Percentiles rank a stretch among this genome's conserved stretches.
Evolutionary conservation across 2,888 invertebrate genomes (phyloP).

Genomic region (Drosophila setosimentum): DNA sequence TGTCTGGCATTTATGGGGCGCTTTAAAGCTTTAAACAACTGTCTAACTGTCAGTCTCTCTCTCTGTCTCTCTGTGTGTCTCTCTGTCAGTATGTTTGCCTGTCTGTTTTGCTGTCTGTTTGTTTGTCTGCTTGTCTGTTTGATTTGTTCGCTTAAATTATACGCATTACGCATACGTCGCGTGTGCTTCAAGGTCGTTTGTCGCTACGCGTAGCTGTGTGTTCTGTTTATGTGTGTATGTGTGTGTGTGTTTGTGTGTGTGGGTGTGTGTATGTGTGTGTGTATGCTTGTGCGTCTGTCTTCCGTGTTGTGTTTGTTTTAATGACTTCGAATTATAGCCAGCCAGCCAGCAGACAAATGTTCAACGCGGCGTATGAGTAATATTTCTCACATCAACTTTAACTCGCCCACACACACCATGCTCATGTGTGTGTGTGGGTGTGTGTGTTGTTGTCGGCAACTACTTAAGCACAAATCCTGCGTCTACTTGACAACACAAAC

Average conservation of each 20-base stretch:
- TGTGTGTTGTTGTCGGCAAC: conserved; percentile 14
- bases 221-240: neutral
- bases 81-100: conserved; percentile 12
- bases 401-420: conserved; percentile 14
- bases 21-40: conserved; percentile 42
- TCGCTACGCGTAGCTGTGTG: neutral
- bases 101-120: neutral
- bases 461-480: conserved; percentile 40
- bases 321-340: conserved; percentile 21
- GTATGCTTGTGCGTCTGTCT: neutral
- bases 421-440: neutral
- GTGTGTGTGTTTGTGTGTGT: neutral
- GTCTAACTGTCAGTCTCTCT: neutral
- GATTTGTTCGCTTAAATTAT: conserved; percentile 18
- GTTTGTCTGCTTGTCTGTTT: conserved; percentile 2
- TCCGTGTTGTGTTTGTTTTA: conserved; percentile 12
- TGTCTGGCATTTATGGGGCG: conserved; percentile 38
- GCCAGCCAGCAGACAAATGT: conserved; percentile 23
- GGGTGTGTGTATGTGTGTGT: neutral
- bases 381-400: conserved; percentile 36
- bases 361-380: conserved; percentile 44
- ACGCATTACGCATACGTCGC: conserved; percentile 52
- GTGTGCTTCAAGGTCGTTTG: conserved; percentile 55
- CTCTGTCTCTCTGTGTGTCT: neutral
- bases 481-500: conserved; percentile 41